Evolutionary conservation across 1,140 invertebrate genomes (phyloP).

Genomic region (Drosophila sucinea): DNA sequence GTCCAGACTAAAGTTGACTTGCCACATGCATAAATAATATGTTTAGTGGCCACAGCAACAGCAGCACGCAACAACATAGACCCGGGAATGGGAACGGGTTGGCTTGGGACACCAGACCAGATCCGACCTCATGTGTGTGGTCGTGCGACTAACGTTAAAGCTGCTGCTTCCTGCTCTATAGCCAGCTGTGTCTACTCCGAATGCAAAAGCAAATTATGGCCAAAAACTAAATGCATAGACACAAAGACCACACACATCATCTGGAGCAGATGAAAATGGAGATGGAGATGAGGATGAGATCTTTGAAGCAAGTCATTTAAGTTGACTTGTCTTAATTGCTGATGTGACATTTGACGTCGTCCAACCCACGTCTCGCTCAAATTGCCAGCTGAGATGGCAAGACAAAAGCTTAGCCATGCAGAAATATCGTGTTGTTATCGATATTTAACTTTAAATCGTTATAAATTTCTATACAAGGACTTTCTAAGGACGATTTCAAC

Average conservation of each 20-base stretch:
- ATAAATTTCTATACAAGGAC: too few species aligned
- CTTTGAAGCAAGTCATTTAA: not conserved
- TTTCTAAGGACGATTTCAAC: too few species aligned
- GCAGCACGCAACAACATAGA: conserved; percentile 5
- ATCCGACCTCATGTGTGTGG: conserved; percentile 64
- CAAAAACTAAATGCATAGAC: conserved; percentile 10
- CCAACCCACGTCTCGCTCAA: not conserved
- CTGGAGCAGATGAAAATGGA: not conserved
- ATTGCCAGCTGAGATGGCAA: conserved; percentile 8
- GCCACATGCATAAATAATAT: conserved; percentile 68
- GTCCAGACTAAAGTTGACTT: conserved; percentile 9
- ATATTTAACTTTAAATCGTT: too few species aligned
- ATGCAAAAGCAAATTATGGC: conserved; percentile 27
- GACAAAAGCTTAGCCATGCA: not conserved
- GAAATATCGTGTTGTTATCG: too few species aligned
- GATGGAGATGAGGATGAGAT: not conserved
- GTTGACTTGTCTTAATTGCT: conserved; percentile 20
- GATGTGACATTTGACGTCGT: conserved; percentile 11
- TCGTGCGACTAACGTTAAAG: conserved; percentile 45
- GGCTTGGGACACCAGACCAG: conserved; percentile 34
- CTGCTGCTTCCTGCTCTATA: conserved; percentile 29
- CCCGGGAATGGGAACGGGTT: not conserved
- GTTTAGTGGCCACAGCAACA: conserved; percentile 25
- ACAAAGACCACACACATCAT: conserved; percentile 59
- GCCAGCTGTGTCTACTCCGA: conserved; percentile 63